These are phyloP conservation scores for Octonoba sinensis DNA, from an alignment of 2,888 invertebrate genomes.

Conservation along the genomic window DNA sequence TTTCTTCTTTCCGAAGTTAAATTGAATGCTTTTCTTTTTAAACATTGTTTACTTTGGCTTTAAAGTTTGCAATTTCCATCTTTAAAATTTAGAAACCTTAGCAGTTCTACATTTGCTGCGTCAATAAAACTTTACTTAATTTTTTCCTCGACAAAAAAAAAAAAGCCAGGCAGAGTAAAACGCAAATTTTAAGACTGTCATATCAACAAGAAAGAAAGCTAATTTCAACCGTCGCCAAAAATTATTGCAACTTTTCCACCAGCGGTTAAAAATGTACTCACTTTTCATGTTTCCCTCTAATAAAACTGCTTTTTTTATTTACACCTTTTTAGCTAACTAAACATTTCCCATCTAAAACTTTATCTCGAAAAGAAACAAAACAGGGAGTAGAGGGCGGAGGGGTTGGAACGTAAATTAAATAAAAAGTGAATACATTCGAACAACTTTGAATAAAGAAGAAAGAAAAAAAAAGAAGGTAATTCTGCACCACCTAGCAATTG, in stretches of 20 bases:
- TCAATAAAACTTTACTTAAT: background rate
- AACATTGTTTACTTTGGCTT: no score
- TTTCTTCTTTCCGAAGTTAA: no score
- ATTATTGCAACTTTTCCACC: background rate
- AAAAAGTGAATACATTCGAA: constrained; percentile 40
- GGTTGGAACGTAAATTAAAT: constrained; percentile 43
- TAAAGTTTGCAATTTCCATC: no score
- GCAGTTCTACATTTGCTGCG: background rate
- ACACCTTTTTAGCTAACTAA: constrained; percentile 27
- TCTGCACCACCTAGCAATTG: constrained; percentile 29
- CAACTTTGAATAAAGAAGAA: constrained; percentile 20
- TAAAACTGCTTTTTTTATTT: constrained; percentile 14
- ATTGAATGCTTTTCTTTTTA: no score
- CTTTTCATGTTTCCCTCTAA: background rate
- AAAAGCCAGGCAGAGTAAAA: background rate
- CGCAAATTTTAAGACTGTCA: no score
- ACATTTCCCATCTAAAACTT: constrained; percentile 18
- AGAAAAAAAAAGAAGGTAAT: constrained; percentile 33
- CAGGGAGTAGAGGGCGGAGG: background rate
- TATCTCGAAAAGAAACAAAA: constrained; percentile 8
- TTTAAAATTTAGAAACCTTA: background rate
- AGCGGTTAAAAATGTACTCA: constrained; percentile 6
- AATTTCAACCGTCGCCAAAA: constrained; percentile 1
- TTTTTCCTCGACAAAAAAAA: background rate
- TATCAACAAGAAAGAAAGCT: background rate